Conservation (phyloP, 2,113 vertebrate genomes). For the Agapornis roseicollis region DNA sequence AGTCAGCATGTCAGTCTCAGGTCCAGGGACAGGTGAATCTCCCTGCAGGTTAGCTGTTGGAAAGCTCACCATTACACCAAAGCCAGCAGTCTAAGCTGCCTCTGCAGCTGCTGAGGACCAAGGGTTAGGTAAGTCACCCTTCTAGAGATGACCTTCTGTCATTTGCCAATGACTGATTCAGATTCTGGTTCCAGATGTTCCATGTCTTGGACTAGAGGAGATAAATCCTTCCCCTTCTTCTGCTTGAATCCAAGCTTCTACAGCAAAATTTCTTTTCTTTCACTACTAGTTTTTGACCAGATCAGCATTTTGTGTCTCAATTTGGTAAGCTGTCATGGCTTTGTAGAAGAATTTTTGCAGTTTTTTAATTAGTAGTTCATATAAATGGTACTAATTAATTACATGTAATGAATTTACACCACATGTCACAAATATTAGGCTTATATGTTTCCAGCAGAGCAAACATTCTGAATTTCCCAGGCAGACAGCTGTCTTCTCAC, state of each 20-base stretch:
- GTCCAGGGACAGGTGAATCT: neutral
- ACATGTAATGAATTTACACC: neutral
- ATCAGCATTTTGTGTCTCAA: neutral
- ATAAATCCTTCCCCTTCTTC: neutral
- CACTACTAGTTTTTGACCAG: neutral
- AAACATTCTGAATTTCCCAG: neutral
- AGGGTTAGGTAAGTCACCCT: neutral
- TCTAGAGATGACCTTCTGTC: neutral
- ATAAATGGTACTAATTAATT: neutral
- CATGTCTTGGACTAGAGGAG: fast-evolving
- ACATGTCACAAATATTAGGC: neutral
- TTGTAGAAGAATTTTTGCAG: neutral
- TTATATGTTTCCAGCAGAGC: neutral
- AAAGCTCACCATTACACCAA: neutral
- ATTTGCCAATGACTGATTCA: neutral
- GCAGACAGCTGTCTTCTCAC: neutral
- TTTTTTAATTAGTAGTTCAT: neutral
- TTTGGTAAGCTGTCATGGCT: neutral
- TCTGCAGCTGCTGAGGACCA: neutral
- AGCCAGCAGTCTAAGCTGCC: neutral
- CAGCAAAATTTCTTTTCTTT: neutral
- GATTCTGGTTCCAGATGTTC: neutral
- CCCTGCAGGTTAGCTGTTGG: neutral
- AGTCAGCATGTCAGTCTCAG: fast-evolving
- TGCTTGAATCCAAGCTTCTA: neutral